Percentiles rank a stretch among this genome's conserved stretches.
Conservation (phyloP, 2,888 invertebrate species). For the Drosophila mimetica region DNA sequence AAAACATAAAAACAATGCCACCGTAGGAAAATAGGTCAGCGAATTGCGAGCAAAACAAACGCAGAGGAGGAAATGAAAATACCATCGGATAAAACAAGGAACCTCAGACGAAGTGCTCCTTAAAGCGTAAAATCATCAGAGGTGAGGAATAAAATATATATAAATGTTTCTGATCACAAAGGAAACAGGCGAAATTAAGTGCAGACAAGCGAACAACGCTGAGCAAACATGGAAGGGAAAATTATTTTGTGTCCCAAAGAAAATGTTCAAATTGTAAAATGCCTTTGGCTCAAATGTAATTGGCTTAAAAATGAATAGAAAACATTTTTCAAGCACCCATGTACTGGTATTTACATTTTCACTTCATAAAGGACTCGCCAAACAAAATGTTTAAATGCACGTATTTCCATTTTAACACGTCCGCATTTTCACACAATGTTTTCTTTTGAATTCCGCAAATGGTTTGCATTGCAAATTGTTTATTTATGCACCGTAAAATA, state of each 20-base stretch:
- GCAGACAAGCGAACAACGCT: slow-evolving; percentile 23
- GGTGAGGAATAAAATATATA: slow-evolving; percentile 8
- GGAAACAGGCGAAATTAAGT: slow-evolving; percentile 24
- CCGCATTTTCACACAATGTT: background rate
- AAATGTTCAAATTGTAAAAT: slow-evolving; percentile 5
- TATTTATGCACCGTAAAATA: slow-evolving; percentile 40
- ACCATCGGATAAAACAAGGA: slow-evolving; percentile 11
- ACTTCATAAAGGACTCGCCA: background rate
- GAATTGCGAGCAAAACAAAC: slow-evolving; percentile 33
- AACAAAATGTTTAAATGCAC: slow-evolving; percentile 18
- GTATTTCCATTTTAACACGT: slow-evolving; percentile 14
- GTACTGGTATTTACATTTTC: background rate
- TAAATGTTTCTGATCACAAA: slow-evolving; percentile 10
- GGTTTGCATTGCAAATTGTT: slow-evolving; percentile 38
- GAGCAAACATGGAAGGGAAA: slow-evolving; percentile 20
- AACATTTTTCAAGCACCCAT: background rate
- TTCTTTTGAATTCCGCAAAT: slow-evolving; percentile 14
- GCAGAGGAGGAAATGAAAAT: slow-evolving; percentile 16
- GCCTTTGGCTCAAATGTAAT: background rate
- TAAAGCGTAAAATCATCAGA: slow-evolving; percentile 25
- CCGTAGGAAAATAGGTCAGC: slow-evolving; percentile 25
- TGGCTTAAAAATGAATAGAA: slow-evolving; percentile 3
- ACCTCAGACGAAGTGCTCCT: slow-evolving; percentile 11
- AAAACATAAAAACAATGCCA: slow-evolving; percentile 14
- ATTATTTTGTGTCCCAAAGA: slow-evolving; percentile 1